Conservation (phyloP, 53 echinoderm and acorn worm species). For the Hippasteria phrygiana region DNA sequence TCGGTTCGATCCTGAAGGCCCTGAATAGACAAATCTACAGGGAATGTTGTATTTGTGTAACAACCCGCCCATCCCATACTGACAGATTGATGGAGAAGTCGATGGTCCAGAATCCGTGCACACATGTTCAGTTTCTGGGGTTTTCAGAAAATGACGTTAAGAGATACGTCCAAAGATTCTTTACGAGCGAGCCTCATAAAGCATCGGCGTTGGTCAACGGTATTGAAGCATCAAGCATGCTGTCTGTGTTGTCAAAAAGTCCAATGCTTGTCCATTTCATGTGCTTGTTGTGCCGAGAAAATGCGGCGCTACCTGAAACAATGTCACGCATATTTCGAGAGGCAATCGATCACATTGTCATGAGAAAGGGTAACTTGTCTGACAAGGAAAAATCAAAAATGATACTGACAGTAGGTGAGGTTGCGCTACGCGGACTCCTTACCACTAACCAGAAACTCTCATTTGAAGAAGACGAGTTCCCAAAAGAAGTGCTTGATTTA, state of each 20-base stretch:
- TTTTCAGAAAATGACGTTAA: slow-evolving; percentile 5
- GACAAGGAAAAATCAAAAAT: background rate
- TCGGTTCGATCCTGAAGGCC: slow-evolving; percentile 1
- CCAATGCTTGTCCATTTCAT: slow-evolving; percentile 42
- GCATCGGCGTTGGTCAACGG: background rate
- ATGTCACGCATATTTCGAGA: slow-evolving; percentile 5
- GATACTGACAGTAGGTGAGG: slow-evolving; percentile 5
- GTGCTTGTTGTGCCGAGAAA: slow-evolving; percentile 40
- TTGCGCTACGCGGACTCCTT: slow-evolving; percentile 40
- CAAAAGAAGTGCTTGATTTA: background rate
- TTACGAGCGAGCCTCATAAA: background rate
- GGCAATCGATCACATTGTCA: slow-evolving; percentile 21
- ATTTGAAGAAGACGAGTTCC: slow-evolving; percentile 9
- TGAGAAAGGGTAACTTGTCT: slow-evolving; percentile 1
- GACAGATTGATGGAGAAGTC: slow-evolving; percentile 1
- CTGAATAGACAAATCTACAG: background rate
- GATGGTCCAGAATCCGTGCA: slow-evolving; percentile 22
- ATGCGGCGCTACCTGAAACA: slow-evolving; percentile 11
- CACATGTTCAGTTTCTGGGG: slow-evolving; percentile 14
- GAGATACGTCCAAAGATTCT: slow-evolving; percentile 7
- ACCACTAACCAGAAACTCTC: background rate
- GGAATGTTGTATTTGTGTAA: slow-evolving; percentile 20
- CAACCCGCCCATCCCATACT: slow-evolving; percentile 36
- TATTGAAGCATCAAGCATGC: background rate
- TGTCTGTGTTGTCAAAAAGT: slow-evolving; percentile 20